Conservation (phyloP, 1,140 invertebrate genomes). For the Daktulosphaira vitifoliae region DNA sequence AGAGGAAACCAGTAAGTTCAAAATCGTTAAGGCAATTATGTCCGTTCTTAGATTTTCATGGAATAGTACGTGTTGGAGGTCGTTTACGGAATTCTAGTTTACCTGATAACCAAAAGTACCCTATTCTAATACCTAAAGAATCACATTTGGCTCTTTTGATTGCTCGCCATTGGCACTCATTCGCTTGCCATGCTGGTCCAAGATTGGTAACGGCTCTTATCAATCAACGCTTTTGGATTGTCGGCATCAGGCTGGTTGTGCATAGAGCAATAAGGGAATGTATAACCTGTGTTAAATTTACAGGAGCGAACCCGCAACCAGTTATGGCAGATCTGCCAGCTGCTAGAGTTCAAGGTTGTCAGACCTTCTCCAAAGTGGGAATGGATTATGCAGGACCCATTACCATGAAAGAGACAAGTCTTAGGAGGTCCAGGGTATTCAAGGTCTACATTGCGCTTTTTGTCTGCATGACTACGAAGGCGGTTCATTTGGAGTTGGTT, state of each 20-base stretch:
- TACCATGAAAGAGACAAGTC: constrained; percentile 39
- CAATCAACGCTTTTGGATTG: constrained; percentile 40
- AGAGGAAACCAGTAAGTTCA: not conserved
- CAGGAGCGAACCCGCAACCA: too few species aligned
- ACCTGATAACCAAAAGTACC: constrained; percentile 23
- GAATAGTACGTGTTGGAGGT: constrained; percentile 35
- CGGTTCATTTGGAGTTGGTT: constrained; percentile 45
- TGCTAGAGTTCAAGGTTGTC: constrained; percentile 37
- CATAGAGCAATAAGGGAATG: constrained; percentile 38
- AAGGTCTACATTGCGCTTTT: constrained; percentile 46
- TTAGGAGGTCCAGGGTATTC: constrained; percentile 35
- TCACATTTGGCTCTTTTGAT: constrained; percentile 41
- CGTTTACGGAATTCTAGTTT: constrained; percentile 26
- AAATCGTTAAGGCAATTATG: not conserved
- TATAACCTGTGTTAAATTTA: constrained; percentile 29
- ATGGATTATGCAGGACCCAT: constrained; percentile 45
- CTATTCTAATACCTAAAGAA: constrained; percentile 27
- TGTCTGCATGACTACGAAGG: constrained; percentile 44
- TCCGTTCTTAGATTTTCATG: constrained; percentile 32
- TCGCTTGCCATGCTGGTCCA: constrained; percentile 40
- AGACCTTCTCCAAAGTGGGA: constrained; percentile 41
- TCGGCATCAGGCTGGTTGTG: constrained; percentile 22
- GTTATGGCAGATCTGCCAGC: constrained; percentile 41
- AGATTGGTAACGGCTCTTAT: constrained; percentile 35
- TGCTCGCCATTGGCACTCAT: constrained; percentile 39